phyloP scores from a whole-genome alignment of 2,113 vertebrate genomes.

The human region DNA sequence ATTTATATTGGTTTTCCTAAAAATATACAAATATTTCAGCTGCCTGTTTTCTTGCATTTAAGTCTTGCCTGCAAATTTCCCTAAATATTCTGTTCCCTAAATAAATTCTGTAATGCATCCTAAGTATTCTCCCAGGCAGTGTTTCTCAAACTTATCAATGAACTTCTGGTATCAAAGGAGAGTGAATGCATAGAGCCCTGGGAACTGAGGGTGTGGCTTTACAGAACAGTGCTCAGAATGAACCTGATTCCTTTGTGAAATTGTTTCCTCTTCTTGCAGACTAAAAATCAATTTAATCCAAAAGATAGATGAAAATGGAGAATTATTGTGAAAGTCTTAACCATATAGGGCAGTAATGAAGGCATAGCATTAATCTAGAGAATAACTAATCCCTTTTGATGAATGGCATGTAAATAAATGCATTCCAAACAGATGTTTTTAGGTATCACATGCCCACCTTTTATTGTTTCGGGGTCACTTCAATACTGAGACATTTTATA shows the following conservation, averaged over 20 bases:
- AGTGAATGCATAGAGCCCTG: neutral
- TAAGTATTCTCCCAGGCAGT: neutral
- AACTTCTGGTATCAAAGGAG: neutral
- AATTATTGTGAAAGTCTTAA: slow-evolving; percentile 35
- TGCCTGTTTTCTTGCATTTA: slow-evolving; percentile 39
- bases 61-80: neutral
- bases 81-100: slow-evolving; percentile 8
- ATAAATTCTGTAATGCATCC: slow-evolving; percentile 26
- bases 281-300: slow-evolving; percentile 49
- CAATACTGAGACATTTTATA: slow-evolving; percentile 54
- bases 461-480: slow-evolving; percentile 67
- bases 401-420: slow-evolving; percentile 55
- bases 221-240: neutral
- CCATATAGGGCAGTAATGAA: neutral
- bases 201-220: neutral
- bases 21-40: slow-evolving; percentile 48
- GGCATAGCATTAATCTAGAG: slow-evolving; percentile 19
- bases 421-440: slow-evolving; percentile 27
- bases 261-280: neutral
- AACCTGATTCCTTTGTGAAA: neutral
- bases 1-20: slow-evolving; percentile 42
- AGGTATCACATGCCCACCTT: neutral
- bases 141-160: slow-evolving; percentile 26
- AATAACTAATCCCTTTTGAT: slow-evolving; percentile 37
- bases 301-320: slow-evolving; percentile 58